Conservation (phyloP, 2,113 vertebrate species). For the Sceloporus undulatus region DNA sequence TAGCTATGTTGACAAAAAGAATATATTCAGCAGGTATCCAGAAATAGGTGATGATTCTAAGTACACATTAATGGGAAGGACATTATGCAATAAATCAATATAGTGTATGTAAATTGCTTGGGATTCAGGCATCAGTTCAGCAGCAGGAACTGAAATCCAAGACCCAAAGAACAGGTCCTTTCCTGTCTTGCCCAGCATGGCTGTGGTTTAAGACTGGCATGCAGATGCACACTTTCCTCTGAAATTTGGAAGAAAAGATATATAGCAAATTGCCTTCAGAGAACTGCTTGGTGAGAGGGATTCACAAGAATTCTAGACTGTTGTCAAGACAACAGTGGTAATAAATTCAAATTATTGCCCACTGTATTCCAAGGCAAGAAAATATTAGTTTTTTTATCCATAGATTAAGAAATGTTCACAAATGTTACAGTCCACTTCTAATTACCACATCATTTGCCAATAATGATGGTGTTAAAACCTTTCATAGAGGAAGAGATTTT, state of each 20-base stretch:
- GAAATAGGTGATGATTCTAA: slow-evolving; percentile 22
- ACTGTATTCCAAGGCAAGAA: slow-evolving; percentile 55
- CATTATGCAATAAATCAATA: slow-evolving; percentile 11
- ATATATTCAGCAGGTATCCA: slow-evolving; percentile 39
- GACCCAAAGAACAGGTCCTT: background rate
- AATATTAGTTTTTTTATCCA: slow-evolving; percentile 43
- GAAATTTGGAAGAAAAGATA: slow-evolving; percentile 37
- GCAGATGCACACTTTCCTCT: slow-evolving; percentile 17
- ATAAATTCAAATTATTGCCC: slow-evolving; percentile 65
- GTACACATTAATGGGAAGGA: background rate
- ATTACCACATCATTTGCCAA: slow-evolving; percentile 66
- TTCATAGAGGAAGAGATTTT: background rate
- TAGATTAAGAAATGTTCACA: slow-evolving; percentile 69
- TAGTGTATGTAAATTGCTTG: slow-evolving; percentile 9
- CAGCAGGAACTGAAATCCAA: slow-evolving; percentile 1
- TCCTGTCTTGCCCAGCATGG: background rate
- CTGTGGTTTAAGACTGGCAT: rapidly evolving
- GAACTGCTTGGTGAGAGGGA: slow-evolving; percentile 38
- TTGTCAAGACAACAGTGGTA: slow-evolving; percentile 45
- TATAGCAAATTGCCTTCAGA: slow-evolving; percentile 49
- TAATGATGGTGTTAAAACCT: slow-evolving; percentile 46
- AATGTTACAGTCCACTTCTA: slow-evolving; percentile 70
- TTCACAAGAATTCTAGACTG: slow-evolving; percentile 62
- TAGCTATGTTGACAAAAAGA: slow-evolving; percentile 8
- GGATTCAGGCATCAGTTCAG: background rate